Base-by-base conservation (phyloP, 2,797 vertebrate genomes). In the Phataginus tetradactyla region DNA sequence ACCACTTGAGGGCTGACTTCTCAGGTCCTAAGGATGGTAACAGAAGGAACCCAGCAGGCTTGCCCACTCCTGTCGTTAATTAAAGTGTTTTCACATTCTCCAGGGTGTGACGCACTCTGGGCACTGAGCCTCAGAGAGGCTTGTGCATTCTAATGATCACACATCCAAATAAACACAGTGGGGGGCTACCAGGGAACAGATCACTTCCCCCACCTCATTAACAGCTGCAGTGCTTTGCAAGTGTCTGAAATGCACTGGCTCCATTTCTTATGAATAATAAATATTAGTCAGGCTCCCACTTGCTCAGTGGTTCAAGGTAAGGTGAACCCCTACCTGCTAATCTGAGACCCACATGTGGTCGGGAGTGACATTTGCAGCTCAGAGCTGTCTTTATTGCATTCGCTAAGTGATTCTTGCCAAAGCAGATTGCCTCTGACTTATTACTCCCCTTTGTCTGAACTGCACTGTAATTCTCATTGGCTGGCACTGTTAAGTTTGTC, bases 71-170 rank as follows among this genome's bases (percentile, higher is more conserved):
- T 89, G 66, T 74, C 32, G 34, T 75, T 97, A 98, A 87, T 96
- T 92, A 45, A 81, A 96, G 97, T 63, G 25, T 97, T 98, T 88
- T 86, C 93, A 78, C 49, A 1, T 96, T 96, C 91, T 96, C 90
- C 86, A 11, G 90, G 95, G 98, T 90, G 27, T 86, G 63, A 89
- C 23, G 49, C 37, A 21, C 32, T 49, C 37, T 0, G 12, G 63
- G 89, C 27, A 69, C 86, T 69, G 57, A 97, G 94, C 75, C 29
- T 93, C 79, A 78, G 51, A 85, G 93, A 92, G 85, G 17, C 37
- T 55, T 51, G 45, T 79, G 79, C 45, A 57, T 61, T 91, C 66
- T 97, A 96, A 96, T 96, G 94, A 96, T 97, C 94, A 91, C 64
- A 93, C 71, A 64, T 96, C 96, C 79, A 95, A 87, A 96, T 95